Percentiles rank a stretch among this genome's conserved stretches.
These are phyloP conservation scores for Spea bombifrons DNA, from an alignment of 2,113 vertebrate species.

Conservation along the genomic window DNA sequence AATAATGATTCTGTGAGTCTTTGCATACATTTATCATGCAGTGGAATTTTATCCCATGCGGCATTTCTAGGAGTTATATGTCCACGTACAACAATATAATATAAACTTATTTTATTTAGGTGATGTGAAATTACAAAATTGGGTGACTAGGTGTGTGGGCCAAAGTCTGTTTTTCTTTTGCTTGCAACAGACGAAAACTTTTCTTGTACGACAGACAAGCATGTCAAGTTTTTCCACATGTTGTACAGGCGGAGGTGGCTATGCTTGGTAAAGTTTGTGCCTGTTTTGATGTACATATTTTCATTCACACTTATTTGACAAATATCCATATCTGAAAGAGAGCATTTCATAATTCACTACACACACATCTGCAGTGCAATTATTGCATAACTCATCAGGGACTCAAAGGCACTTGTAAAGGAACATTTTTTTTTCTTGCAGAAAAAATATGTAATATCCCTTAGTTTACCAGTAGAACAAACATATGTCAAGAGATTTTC, in stretches of 20 bases:
- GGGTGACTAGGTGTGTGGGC: too few species aligned
- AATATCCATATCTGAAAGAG: conserved; percentile 8
- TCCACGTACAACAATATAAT: too few species aligned
- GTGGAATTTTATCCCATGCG: too few species aligned
- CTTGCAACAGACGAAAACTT: too few species aligned
- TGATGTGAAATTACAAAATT: too few species aligned
- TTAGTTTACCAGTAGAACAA: neutral
- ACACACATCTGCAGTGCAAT: neutral
- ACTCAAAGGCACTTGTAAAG: neutral
- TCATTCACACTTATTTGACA: neutral
- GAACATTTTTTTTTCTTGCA: neutral
- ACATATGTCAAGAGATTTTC: neutral
- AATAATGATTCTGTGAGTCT: too few species aligned
- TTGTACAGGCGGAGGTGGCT: neutral
- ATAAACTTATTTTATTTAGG: too few species aligned
- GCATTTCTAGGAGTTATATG: too few species aligned
- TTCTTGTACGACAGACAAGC: too few species aligned
- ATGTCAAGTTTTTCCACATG: neutral
- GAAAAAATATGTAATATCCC: neutral
- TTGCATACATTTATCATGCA: too few species aligned
- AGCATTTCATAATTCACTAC: conserved; percentile 12
- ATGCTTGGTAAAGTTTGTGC: neutral
- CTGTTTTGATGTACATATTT: conserved; percentile 1
- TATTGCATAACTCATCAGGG: neutral
- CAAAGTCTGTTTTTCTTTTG: too few species aligned